Percentiles rank a stretch among this genome's conserved stretches.
phyloP scores from a whole-genome alignment of 1,140 invertebrate genomes.

The Harpegnathos saltator region DNA sequence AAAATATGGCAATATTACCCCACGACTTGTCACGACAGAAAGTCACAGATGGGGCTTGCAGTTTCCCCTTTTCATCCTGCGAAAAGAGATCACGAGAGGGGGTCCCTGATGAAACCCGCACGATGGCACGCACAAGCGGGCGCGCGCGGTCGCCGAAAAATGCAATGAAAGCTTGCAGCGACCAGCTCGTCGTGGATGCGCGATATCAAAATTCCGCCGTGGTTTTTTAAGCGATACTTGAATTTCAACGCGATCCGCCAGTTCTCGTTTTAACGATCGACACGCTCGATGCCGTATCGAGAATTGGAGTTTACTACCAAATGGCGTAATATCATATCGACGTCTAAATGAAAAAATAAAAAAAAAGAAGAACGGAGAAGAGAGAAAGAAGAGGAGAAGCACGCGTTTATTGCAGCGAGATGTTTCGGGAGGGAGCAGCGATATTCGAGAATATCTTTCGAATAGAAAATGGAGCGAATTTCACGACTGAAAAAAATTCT shows the following conservation, averaged over 20 bases:
- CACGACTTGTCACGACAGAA: slow-evolving; percentile 31
- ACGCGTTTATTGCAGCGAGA: background rate
- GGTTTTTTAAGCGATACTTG: slow-evolving; percentile 3
- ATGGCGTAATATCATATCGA: background rate
- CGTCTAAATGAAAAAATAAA: background rate
- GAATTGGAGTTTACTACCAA: background rate
- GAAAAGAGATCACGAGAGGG: slow-evolving; percentile 31
- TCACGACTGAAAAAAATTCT: background rate
- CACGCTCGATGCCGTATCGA: background rate
- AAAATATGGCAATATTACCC: slow-evolving; percentile 37
- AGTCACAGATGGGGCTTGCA: slow-evolving; percentile 55
- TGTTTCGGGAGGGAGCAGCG: background rate
- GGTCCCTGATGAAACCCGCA: background rate
- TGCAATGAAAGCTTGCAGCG: slow-evolving; percentile 21
- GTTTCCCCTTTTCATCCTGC: slow-evolving; percentile 46
- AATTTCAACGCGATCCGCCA: slow-evolving; percentile 11
- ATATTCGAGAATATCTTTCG: background rate
- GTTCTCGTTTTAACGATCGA: background rate
- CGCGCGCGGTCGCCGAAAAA: slow-evolving; percentile 15
- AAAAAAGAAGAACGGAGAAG: too few relatives aligned
- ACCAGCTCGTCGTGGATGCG: background rate
- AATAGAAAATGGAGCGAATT: background rate
- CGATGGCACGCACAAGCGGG: slow-evolving; percentile 11
- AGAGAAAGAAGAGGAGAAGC: too few relatives aligned
- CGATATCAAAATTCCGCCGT: slow-evolving; percentile 27